A percentile compares a stretch with the other conserved stretches of the same genome.
phyloP scores from a whole-genome alignment of 1,140 invertebrate species.

The Bombus ignitus region DNA sequence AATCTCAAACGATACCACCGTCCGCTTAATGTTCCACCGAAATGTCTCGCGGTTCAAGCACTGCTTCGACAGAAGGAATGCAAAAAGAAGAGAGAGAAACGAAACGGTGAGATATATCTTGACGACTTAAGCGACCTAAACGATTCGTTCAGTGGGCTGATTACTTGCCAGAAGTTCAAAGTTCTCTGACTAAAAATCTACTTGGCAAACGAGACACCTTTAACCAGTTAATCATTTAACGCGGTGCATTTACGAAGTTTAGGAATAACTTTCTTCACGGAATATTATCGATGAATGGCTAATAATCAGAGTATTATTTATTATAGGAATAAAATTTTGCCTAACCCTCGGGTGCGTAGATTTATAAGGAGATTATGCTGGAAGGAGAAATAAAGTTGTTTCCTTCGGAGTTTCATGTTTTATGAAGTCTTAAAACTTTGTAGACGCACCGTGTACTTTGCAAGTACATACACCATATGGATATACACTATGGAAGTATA shows the following conservation, averaged over 20 bases:
- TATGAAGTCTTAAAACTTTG: background rate
- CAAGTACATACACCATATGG: too few species aligned
- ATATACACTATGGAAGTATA: too few species aligned
- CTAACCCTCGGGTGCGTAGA: too few species aligned
- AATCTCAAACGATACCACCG: constrained; percentile 22
- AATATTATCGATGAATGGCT: too few species aligned
- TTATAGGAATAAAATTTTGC: too few species aligned
- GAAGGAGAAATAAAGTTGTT: background rate
- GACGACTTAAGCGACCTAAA: constrained; percentile 7
- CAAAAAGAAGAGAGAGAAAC: background rate
- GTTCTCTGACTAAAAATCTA: background rate
- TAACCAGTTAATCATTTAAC: too few species aligned
- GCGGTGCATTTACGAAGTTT: too few species aligned
- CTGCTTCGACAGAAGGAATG: background rate
- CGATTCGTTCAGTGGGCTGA: background rate
- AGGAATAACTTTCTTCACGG: background rate
- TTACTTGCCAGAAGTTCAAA: background rate
- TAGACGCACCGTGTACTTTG: background rate
- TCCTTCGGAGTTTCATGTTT: background rate
- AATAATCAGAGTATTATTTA: too few species aligned
- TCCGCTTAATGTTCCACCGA: background rate
- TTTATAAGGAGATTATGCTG: too few species aligned
- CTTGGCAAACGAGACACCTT: background rate
- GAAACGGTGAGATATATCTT: background rate
- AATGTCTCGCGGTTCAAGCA: background rate